A percentile compares a stretch with the other conserved stretches of the same genome.
These are phyloP conservation scores for Trichacis sp. DNA, from an alignment of 2,888 invertebrate species.

Conservation along the genomic window DNA sequence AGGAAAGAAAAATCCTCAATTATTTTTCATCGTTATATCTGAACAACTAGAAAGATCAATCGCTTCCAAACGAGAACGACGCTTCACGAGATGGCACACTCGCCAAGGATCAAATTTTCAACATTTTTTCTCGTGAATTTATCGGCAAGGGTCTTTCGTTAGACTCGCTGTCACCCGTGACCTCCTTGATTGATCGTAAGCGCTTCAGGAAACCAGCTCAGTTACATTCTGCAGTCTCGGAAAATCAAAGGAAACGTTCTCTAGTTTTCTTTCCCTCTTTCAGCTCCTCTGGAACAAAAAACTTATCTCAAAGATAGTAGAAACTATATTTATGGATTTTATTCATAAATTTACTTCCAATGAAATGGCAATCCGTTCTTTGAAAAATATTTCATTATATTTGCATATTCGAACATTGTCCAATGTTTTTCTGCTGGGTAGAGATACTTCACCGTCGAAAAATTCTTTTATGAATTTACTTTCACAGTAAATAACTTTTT, in stretches of 20 bases:
- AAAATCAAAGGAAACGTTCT: slow-evolving; percentile 28
- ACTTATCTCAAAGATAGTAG: slow-evolving; percentile 32
- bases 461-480: too few species aligned
- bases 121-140: slow-evolving; percentile 39
- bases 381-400: neutral
- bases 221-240: slow-evolving; percentile 30
- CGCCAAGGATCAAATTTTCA: slow-evolving; percentile 27
- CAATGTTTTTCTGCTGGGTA: too few species aligned
- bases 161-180: slow-evolving; percentile 31
- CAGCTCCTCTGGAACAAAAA: slow-evolving; percentile 35
- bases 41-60: neutral
- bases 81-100: slow-evolving; percentile 26
- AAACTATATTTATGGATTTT: slow-evolving; percentile 4
- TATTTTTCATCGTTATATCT: too few species aligned
- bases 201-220: slow-evolving; percentile 30
- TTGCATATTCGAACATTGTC: too few species aligned
- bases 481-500: too few species aligned
- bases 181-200: slow-evolving; percentile 40
- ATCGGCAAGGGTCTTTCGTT: slow-evolving; percentile 31
- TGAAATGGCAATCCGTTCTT: neutral
- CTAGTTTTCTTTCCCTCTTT: slow-evolving; percentile 26
- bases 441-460: too few species aligned
- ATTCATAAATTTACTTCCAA: neutral
- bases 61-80: neutral
- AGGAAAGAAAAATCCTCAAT: too few species aligned